These are phyloP conservation scores for Adela reaumurella DNA, from an alignment of 2,888 invertebrate genomes.

Conservation along the genomic window DNA sequence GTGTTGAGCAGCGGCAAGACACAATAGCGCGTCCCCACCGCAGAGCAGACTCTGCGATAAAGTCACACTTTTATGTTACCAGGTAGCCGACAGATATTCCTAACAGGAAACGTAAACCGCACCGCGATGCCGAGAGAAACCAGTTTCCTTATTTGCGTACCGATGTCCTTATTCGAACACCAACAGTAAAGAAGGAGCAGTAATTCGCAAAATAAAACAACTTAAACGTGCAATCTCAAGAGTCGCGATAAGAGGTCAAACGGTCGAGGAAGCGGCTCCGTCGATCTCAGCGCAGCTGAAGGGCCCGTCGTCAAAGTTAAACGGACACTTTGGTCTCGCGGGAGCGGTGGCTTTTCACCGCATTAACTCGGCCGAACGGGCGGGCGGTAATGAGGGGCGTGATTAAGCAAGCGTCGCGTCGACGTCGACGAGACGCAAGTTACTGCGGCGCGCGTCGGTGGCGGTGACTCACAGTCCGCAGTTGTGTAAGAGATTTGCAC, in stretches of 20 bases:
- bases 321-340: slow-evolving; percentile 4
- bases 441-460: slow-evolving; percentile 22
- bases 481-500: slow-evolving; percentile 43
- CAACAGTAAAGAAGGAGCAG: neutral
- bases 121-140: neutral
- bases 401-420: slow-evolving; percentile 18
- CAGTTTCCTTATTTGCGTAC: neutral
- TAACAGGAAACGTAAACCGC: neutral
- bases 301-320: neutral
- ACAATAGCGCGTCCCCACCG: neutral
- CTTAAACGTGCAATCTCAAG: neutral
- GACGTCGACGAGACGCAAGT: slow-evolving; percentile 25
- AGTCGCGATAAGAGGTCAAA: neutral
- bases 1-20: neutral
- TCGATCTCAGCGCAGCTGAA: neutral
- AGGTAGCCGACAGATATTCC: neutral
- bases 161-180: neutral
- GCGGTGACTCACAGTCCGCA: slow-evolving; percentile 30
- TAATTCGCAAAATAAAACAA: neutral
- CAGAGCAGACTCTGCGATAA: neutral
- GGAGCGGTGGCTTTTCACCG: slow-evolving; percentile 1
- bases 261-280: neutral
- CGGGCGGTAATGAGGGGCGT: slow-evolving; percentile 27
- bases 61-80: neutral
- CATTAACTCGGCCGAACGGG: slow-evolving; percentile 15